phyloP scores from a whole-genome alignment of 2,797 vertebrate genomes.

The Xenentodon cancila region DNA sequence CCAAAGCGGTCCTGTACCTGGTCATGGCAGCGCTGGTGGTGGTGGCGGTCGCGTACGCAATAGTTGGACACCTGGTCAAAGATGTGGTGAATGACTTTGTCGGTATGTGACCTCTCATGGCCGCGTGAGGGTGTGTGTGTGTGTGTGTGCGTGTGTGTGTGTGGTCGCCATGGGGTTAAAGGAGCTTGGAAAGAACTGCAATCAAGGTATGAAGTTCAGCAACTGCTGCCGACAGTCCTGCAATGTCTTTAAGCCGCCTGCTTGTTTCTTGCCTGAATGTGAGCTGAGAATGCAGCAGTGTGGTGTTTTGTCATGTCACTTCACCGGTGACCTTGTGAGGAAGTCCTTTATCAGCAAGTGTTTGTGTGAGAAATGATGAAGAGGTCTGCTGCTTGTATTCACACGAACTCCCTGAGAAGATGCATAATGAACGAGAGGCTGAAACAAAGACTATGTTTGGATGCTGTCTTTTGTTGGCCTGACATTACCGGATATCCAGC shows the following conservation, averaged over 20 bases:
- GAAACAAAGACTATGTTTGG: slow-evolving; percentile 45
- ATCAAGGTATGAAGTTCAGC: no score
- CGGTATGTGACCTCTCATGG: slow-evolving; percentile 72
- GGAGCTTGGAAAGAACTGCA: no score
- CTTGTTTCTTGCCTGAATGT: no score
- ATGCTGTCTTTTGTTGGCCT: slow-evolving; percentile 22
- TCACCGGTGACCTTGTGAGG: slow-evolving; percentile 51
- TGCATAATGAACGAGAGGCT: slow-evolving; percentile 49
- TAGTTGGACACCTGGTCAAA: slow-evolving; percentile 91
- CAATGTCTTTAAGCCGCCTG: no score
- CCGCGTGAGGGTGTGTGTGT: not conserved
- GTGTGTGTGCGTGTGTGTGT: slow-evolving; percentile 3
- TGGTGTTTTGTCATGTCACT: no score
- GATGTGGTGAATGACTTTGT: slow-evolving; percentile 90
- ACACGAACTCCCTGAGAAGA: slow-evolving; percentile 32
- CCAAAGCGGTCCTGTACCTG: slow-evolving; percentile 90
- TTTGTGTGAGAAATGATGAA: slow-evolving; percentile 21
- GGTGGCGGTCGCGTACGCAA: slow-evolving; percentile 89
- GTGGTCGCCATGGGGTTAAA: no score
- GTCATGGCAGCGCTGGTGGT: slow-evolving; percentile 91
- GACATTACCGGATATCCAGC: slow-evolving; percentile 7
- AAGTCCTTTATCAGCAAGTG: slow-evolving; percentile 34
- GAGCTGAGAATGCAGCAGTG: not conserved
- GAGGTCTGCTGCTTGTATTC: slow-evolving; percentile 17
- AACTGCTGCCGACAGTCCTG: no score